Conservation (phyloP, 1,140 invertebrate genomes). For the Trinorchestia longiramus region DNA sequence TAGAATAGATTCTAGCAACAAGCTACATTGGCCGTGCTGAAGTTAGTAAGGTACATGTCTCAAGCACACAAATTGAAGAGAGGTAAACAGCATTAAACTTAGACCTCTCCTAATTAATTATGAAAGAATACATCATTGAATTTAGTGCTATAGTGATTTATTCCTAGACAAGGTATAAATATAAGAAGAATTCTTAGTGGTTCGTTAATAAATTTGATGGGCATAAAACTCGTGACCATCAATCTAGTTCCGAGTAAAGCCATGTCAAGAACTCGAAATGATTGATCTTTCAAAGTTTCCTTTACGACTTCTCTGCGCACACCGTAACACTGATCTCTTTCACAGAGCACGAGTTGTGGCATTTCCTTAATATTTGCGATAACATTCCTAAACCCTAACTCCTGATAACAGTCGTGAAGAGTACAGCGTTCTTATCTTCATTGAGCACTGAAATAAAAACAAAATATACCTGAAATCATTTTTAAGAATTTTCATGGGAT, state of each 20-base stretch:
- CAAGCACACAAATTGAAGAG: too few species aligned
- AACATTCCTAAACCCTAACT: background rate
- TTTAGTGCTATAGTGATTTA: too few species aligned
- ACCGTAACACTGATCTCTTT: background rate
- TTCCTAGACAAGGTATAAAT: too few species aligned
- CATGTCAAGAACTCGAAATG: background rate
- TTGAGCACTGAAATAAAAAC: background rate
- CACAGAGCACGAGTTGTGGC: background rate
- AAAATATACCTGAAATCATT: background rate
- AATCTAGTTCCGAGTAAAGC: background rate
- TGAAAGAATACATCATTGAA: too few species aligned
- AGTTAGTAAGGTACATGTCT: too few species aligned
- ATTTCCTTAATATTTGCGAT: background rate
- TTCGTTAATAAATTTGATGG: too few species aligned
- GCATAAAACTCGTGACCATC: background rate
- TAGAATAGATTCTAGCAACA: too few species aligned
- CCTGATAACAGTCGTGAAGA: too few species aligned
- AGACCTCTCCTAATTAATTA: too few species aligned
- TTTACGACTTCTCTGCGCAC: background rate
- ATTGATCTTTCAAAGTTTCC: background rate
- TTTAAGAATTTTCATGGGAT: background rate
- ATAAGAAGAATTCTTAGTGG: too few species aligned
- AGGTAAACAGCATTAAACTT: too few species aligned
- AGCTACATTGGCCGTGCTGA: too few species aligned
- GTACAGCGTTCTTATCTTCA: background rate